Base-by-base conservation (phyloP, 2,113 vertebrate species). In the Sander vitreus region DNA sequence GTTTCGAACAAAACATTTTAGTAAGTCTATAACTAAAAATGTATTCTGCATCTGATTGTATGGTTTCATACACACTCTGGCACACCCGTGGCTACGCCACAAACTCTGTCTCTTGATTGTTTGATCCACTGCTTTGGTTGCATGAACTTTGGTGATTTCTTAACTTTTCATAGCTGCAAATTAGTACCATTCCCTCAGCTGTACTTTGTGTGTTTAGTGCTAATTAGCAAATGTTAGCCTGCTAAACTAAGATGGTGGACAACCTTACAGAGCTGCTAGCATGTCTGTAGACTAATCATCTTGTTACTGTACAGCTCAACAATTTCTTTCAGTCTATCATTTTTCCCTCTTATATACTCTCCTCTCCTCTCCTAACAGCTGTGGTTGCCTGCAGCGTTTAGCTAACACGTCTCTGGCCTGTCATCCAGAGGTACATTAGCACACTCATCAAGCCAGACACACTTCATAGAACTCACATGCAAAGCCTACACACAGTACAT, bases 321-420 rank as follows among this genome's bases (percentile, higher is more conserved):
- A 66, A 27, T 9, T 70, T 71, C 39, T 23, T 63, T n/a, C 45
- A 64, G 43, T 73, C 45, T 23, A 23, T 70, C 12, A 27, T 68
- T 58, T 76, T 14, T 18, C 12, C 23, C 30, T 30, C 11, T 6
- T 13, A 6, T 14, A 53, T 12, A 60, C 58, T 69, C 63, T 48
- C 51, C 30, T 54, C 57, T 57, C 36, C 30, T 74, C 58, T 36
- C 45, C 16, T 58, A 91, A 89, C 88, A 91, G 85, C 88, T 90
- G 89, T 84, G 88, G 64, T 86, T 50, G 89, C 92, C 89, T 87
- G 83, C 84, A 87, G 89, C 78, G 2, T 79, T 82, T 47, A 62
- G 73, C 76, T 76, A 79, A 71, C 68, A 23, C 87, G 69, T 85
- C 77, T 90, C 85, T 73, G 73, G 84, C 82, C 84, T 88, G 86